A percentile compares a stretch with the other conserved stretches of the same genome.
Evolutionary conservation across 2,888 invertebrate species (phyloP).

Genomic region (Eulithis testata): DNA sequence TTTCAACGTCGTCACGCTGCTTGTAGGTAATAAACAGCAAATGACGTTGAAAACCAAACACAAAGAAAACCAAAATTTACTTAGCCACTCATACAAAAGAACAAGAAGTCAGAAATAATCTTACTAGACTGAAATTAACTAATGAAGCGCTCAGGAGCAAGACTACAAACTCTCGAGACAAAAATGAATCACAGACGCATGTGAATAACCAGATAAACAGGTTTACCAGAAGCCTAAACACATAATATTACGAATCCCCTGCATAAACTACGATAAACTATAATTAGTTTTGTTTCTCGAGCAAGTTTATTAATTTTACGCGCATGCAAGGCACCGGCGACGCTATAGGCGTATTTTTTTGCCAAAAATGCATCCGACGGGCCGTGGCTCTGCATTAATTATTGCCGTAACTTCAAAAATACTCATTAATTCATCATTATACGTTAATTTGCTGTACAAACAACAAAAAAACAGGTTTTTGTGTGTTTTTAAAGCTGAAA

Average conservation of each 20-base stretch:
- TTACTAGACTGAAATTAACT: constrained; percentile 1
- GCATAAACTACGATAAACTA: constrained; percentile 10
- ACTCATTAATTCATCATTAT: constrained; percentile 10
- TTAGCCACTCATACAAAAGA: not conserved
- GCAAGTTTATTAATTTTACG: constrained; percentile 6
- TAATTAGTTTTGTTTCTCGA: constrained; percentile 9
- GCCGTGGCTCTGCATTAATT: constrained; percentile 62
- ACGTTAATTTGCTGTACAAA: constrained; percentile 9
- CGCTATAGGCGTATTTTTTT: constrained; percentile 78
- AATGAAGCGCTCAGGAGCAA: constrained; percentile 1
- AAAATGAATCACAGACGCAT: constrained; percentile 1
- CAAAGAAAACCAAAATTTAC: constrained; percentile 4
- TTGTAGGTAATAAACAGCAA: not conserved
- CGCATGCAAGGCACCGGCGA: constrained; percentile 17
- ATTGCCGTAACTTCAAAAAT: constrained; percentile 37
- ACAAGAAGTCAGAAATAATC: constrained; percentile 5
- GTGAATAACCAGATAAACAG: constrained; percentile 14
- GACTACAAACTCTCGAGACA: constrained; percentile 2
- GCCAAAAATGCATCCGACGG: constrained; percentile 73
- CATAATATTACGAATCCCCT: constrained; percentile 5
- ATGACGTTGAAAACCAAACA: not conserved
- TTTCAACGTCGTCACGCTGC: not conserved
- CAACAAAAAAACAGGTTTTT: constrained; percentile 1
- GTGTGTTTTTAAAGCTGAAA: not conserved
- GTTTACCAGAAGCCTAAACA: constrained; percentile 12